Percentiles rank a stretch among this genome's conserved stretches.
phyloP scores from a whole-genome alignment of 2,888 invertebrate genomes.

The Diloba caeruleocephala region DNA sequence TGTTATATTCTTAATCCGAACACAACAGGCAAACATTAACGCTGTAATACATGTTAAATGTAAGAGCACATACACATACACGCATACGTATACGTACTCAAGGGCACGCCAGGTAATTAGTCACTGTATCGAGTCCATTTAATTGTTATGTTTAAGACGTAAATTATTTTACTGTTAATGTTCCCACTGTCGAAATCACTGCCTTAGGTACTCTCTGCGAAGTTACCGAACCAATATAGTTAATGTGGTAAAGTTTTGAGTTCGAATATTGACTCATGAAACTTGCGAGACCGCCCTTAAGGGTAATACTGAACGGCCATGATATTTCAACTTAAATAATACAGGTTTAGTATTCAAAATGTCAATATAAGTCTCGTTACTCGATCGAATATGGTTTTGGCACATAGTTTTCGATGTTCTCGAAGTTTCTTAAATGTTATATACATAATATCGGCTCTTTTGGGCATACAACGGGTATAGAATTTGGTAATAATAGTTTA shows the following conservation, averaged over 20 bases:
- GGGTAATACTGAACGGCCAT: constrained; percentile 17
- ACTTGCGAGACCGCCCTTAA: constrained; percentile 35
- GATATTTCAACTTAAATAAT: constrained; percentile 32
- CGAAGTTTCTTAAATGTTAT: constrained; percentile 26
- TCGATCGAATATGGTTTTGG: constrained; percentile 21
- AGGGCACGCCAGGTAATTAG: too few relatives aligned
- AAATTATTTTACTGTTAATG: constrained; percentile 42
- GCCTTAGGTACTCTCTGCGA: constrained; percentile 26
- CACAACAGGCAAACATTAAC: too few relatives aligned
- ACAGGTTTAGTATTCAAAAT: constrained; percentile 35
- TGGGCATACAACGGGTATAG: constrained; percentile 26
- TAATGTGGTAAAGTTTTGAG: constrained; percentile 46
- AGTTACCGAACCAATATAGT: constrained; percentile 47
- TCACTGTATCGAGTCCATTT: not conserved
- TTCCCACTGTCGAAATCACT: constrained; percentile 25
- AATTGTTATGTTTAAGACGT: constrained; percentile 17
- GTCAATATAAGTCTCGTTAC: constrained; percentile 37
- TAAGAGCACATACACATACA: too few relatives aligned
- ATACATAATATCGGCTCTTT: constrained; percentile 19
- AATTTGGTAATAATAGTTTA: too few relatives aligned
- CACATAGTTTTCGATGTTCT: constrained; percentile 32
- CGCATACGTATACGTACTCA: too few relatives aligned
- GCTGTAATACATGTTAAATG: too few relatives aligned
- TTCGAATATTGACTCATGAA: constrained; percentile 48
- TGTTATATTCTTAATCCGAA: too few relatives aligned